Evolutionary conservation across 2,113 vertebrate genomes (phyloP), one percentile per base, ranked within the genome.

Genomic region (Upupa epops): DNA sequence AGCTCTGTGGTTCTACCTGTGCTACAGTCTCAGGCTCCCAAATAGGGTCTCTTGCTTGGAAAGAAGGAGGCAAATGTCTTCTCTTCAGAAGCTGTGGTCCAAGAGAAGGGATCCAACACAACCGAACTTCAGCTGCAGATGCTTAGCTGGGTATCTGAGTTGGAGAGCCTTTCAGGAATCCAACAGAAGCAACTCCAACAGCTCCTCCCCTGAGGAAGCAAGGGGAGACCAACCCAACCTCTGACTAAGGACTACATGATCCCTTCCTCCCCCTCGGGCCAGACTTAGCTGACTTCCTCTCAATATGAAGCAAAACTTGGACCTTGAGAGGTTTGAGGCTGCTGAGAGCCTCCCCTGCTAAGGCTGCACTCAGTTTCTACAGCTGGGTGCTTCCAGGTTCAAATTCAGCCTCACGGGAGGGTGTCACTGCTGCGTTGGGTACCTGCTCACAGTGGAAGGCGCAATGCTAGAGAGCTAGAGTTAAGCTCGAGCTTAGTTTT

Each of bases 321-420:
- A 21, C 6, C 17, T 80, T 25, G 45, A 37, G 56, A 31, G 25
- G 13, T 36, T 46, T 32, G 58, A 29, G 29, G 48, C 14, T 0
- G 2, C 61, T 22, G 37, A 24, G 34, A 19, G 75, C 83, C 37
- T 52, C 73, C 55, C 61, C 25, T 8, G 16, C 29, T 52, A 17
- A 54, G 0, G 2, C 19, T 26, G 13, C 31, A 5, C 61, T 32
- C 0, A 1, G 52, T 64, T 69, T 37, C 55, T 32, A 19, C 37
- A 48, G 9, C 9, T 6, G 12, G 10, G 20, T 34, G 18, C 32
- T 77, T 20, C 37, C 52, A 84, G 34, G 20, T 40, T 81, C 14
- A 9, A 1, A 28, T 31, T 48, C 70, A 51, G 48, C 58, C 56
- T 61, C 65, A 9, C 1, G 34, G 49, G 29, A 48, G 54, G 28